Evolutionary conservation across 2,113 vertebrate species (phyloP), one percentile per base, ranked within the genome.

Genomic region (Thermophis baileyi): DNA sequence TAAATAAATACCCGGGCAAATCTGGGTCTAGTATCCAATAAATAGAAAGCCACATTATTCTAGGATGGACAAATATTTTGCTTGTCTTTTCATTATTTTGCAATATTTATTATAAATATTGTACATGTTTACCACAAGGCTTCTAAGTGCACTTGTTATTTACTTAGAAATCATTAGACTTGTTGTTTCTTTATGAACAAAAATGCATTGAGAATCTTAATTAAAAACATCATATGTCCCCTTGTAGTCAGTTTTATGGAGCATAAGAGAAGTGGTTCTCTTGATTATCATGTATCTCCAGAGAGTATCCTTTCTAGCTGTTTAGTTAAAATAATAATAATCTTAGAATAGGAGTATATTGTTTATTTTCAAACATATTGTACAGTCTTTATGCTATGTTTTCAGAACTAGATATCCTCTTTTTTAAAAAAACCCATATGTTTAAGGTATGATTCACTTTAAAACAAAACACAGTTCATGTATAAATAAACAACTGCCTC

Each of bases 211-310:
- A 89, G 2, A 40, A 89, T 35, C 46, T 88, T 93, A 86, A 44
- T 92, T 88, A 90, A 87, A 25, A 93, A 92, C 51, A 63, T 10
- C 12, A 18, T 86, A 94, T 47, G 85, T 40, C 85, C 35, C 24
- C 18, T 46, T 86, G 86, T 91, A 86, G 20, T 91, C 55, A 24
- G 46, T 86, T 93, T 92, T 87, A 93, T 91, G 47, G 27, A 89
- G 30, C 53, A 85, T 46, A 27, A 89, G 35, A 63, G 35, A 50
- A 53, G 47, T 27, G 51, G 49, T 69, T 85, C 81, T 49, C 20
- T 63, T 18, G 7, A 35, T 53, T 8, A 40, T 44, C 18, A 63
- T 60, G 44, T 87, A 40, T 40, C 12, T 63, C 24, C 2, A 90
- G 27, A 90, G 5, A 51, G 89, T 89, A 55, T 87, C 54, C 4